Evolutionary conservation across 2,797 vertebrate genomes (phyloP).

Genomic region (Anguilla anguilla): DNA sequence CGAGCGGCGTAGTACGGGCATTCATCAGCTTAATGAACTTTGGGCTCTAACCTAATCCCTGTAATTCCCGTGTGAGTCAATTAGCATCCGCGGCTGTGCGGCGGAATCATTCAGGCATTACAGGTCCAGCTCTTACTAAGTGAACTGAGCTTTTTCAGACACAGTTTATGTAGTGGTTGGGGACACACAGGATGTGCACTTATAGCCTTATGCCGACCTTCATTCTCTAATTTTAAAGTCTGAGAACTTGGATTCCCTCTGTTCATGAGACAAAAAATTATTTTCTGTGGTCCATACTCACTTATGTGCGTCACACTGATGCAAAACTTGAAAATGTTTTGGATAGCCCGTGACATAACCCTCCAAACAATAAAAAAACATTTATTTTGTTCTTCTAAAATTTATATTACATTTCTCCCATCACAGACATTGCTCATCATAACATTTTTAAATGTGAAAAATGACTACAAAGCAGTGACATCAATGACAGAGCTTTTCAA

Average conservation of each 20-base stretch:
- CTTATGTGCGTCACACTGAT: background rate
- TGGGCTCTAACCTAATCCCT: conserved; percentile 81
- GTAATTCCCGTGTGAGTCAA: conserved; percentile 85
- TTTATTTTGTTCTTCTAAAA: background rate
- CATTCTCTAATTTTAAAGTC: background rate
- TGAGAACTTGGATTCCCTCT: background rate
- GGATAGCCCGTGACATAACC: background rate
- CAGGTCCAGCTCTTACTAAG: conserved; percentile 49
- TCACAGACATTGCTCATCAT: background rate
- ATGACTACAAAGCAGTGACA: background rate
- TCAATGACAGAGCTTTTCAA: background rate
- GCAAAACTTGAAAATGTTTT: background rate
- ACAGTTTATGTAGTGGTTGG: background rate
- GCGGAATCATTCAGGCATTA: conserved; percentile 74
- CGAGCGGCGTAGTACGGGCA: conserved; percentile 78
- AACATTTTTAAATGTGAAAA: background rate
- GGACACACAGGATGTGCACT: background rate
- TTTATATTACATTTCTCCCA: background rate
- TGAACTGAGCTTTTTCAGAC: background rate
- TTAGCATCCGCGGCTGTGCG: conserved; percentile 77
- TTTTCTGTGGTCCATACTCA: background rate
- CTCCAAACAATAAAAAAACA: background rate
- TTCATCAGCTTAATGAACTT: conserved; percentile 85
- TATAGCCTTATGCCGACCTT: background rate
- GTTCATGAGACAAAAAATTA: background rate